These are phyloP conservation scores for Prunella himalayana DNA, from an alignment of 2,113 vertebrate species.

Conservation along the genomic window DNA sequence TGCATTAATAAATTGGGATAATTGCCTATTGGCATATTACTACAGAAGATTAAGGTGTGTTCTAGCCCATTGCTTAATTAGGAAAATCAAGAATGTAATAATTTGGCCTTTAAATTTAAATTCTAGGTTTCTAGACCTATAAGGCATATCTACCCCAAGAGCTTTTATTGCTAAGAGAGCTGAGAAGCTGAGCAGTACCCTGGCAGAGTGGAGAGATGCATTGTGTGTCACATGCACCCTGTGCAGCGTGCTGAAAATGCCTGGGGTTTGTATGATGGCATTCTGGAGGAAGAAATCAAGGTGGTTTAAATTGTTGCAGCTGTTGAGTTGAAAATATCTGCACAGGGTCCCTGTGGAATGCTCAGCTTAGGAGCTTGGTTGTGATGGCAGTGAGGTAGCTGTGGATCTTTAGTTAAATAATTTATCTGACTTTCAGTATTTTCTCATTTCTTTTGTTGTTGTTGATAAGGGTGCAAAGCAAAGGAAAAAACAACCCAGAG, in stretches of 20 bases:
- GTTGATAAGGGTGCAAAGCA: neutral
- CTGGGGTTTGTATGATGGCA: accelerated
- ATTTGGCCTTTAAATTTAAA: neutral
- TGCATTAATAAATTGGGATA: neutral
- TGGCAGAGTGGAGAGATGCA: neutral
- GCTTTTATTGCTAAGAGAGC: neutral
- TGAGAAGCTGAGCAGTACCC: neutral
- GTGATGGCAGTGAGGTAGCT: neutral
- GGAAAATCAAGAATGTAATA: neutral
- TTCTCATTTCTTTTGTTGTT: neutral
- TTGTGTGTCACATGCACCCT: neutral
- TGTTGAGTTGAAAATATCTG: neutral
- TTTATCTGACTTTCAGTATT: neutral
- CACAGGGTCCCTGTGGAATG: neutral
- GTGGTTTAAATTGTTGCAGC: neutral
- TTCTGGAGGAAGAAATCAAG: neutral
- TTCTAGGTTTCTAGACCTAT: neutral
- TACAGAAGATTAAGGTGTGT: neutral
- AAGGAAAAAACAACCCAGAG: neutral
- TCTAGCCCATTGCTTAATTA: neutral
- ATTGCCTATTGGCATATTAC: neutral
- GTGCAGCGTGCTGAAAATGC: neutral
- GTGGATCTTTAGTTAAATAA: neutral
- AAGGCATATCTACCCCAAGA: neutral
- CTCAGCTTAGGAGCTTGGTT: neutral